Evolutionary conservation across 1,140 invertebrate species (phyloP).

Genomic region (Cydia fagiglandana): DNA sequence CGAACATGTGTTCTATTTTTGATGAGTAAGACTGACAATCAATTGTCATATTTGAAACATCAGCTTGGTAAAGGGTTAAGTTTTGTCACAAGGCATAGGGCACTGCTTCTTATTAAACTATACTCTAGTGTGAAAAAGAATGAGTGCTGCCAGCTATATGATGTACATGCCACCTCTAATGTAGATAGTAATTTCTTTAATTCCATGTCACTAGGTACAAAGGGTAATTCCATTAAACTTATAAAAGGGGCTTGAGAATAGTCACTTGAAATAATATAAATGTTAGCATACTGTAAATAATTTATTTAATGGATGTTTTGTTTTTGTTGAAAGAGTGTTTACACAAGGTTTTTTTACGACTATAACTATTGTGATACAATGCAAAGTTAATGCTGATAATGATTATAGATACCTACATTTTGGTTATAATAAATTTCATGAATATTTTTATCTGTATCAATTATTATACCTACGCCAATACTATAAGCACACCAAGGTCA

Average conservation of each 20-base stretch:
- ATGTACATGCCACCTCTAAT: constrained; percentile 3
- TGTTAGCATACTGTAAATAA: constrained; percentile 23
- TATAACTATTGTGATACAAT: constrained; percentile 16
- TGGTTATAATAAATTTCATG: constrained; percentile 19
- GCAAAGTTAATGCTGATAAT: constrained; percentile 19
- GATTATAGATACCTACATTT: constrained; percentile 25
- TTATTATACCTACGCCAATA: not conserved
- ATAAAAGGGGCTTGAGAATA: constrained; percentile 18
- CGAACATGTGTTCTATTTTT: too few relatives aligned
- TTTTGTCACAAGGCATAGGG: not conserved
- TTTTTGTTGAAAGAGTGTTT: constrained; percentile 23
- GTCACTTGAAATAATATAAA: constrained; percentile 13
- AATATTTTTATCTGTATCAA: not conserved
- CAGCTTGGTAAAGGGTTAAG: not conserved
- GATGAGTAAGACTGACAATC: too few relatives aligned
- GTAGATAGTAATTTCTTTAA: constrained; percentile 29
- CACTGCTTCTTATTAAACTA: constrained; percentile 12
- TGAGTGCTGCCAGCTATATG: constrained; percentile 1
- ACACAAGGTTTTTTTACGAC: constrained; percentile 31
- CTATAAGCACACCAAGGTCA: too few relatives aligned
- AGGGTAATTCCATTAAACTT: constrained; percentile 28
- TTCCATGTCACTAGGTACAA: constrained; percentile 31
- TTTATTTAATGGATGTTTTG: constrained; percentile 17
- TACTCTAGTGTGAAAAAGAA: constrained; percentile 13
- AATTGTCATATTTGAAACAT: too few relatives aligned